Conservation (phyloP, 2,113 vertebrate genomes). For the Heloderma charlesbogerti region DNA sequence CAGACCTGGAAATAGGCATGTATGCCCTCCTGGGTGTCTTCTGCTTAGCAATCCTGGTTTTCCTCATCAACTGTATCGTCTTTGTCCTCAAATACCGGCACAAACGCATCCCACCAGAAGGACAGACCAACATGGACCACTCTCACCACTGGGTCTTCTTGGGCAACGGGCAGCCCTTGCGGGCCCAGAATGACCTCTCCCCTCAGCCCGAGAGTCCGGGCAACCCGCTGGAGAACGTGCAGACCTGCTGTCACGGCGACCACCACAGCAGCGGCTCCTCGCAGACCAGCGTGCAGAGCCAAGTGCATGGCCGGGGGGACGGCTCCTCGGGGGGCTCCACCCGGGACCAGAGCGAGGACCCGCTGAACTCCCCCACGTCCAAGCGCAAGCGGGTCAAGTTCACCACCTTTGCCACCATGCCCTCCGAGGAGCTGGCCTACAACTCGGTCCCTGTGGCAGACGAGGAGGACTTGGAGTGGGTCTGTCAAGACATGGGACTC, state of each 20-base stretch:
- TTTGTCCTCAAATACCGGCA: conserved; percentile 97
- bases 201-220: conserved; percentile 87
- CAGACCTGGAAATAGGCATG: conserved; percentile 98
- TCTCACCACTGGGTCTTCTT: conserved; percentile 99
- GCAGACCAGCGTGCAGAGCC: conserved; percentile 96
- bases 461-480: conserved; percentile 96
- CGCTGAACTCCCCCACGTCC: conserved; percentile 93
- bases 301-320: conserved; percentile 93
- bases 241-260: conserved; percentile 92
- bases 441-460: conserved; percentile 95
- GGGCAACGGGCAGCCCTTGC: conserved; percentile 93
- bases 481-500: conserved; percentile 95
- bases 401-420: conserved; percentile 95
- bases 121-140: conserved; percentile 98
- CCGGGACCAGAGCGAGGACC: conserved; percentile 92
- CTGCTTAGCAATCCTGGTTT: conserved; percentile 96
- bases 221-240: conserved; percentile 88
- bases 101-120: conserved; percentile 94
- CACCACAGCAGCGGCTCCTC: conserved; percentile 98
- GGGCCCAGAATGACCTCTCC: conserved; percentile 90
- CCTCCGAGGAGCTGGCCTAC: conserved; percentile 94
- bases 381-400: conserved; percentile 99
- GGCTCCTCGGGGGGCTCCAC: conserved; percentile 93
- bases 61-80: conserved; percentile 99
- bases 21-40: conserved; percentile 96